These are phyloP conservation scores for Neodon shergylaensis DNA, from an alignment of 2,113 vertebrate species.

Conservation along the genomic window DNA sequence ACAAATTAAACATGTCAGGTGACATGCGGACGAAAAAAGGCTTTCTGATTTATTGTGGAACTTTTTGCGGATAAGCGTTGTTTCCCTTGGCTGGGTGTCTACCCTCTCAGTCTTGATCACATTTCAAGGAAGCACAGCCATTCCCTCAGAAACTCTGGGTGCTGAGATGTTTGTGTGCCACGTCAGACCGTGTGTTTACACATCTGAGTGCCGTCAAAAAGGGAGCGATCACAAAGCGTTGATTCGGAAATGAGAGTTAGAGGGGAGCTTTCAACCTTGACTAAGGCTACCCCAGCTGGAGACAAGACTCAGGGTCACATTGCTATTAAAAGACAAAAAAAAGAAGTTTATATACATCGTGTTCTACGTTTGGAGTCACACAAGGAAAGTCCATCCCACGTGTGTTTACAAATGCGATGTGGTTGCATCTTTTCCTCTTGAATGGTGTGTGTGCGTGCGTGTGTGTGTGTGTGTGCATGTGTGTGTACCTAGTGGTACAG, in stretches of 20 bases:
- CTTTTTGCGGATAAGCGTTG: slow-evolving; percentile 73
- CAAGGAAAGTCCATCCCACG: neutral
- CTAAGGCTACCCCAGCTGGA: neutral
- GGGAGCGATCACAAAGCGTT: neutral
- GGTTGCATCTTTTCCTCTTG: slow-evolving; percentile 69
- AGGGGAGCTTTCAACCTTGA: neutral
- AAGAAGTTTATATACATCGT: slow-evolving; percentile 55
- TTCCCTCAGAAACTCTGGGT: slow-evolving; percentile 46
- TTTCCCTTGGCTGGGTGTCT: slow-evolving; percentile 81
- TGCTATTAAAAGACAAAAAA: neutral
- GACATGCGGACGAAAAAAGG: slow-evolving; percentile 80
- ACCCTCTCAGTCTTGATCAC: slow-evolving; percentile 67
- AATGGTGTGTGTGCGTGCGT: neutral
- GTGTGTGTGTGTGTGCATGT: neutral
- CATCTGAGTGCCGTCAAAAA: neutral
- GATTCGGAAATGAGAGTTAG: neutral
- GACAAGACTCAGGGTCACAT: neutral
- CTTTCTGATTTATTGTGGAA: slow-evolving; percentile 81
- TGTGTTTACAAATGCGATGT: slow-evolving; percentile 72
- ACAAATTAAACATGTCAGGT: slow-evolving; percentile 79
- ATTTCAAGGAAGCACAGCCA: slow-evolving; percentile 80
- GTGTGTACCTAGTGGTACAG: slow-evolving; percentile 44
- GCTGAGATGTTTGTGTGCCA: neutral
- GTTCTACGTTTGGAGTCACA: slow-evolving; percentile 31
- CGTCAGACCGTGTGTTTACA: slow-evolving; percentile 28